phyloP scores from a whole-genome alignment of 2,888 invertebrate genomes.

The Agrotis exclamationis region DNA sequence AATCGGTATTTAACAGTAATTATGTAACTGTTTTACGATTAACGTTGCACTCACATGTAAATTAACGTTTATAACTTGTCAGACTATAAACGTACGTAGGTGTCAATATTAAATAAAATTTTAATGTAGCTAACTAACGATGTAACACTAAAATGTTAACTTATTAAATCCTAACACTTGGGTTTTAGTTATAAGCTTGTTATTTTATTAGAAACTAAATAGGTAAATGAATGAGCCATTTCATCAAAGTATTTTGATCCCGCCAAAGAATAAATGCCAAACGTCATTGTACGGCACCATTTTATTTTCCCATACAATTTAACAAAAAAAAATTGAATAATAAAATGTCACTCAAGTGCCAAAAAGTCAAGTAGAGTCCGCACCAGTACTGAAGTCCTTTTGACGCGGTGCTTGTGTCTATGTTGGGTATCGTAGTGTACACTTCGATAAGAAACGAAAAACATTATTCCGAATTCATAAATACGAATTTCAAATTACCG shows the following conservation, averaged over 20 bases:
- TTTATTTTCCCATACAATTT: too few relatives aligned
- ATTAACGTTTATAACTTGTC: slow-evolving; percentile 69
- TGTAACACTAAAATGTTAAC: slow-evolving; percentile 50
- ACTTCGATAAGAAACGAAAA: too few relatives aligned
- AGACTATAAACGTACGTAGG: slow-evolving; percentile 60
- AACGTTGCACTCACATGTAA: slow-evolving; percentile 75
- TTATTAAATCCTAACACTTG: slow-evolving; percentile 26
- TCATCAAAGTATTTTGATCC: background rate
- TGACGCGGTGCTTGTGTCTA: too few relatives aligned
- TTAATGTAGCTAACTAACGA: slow-evolving; percentile 21
- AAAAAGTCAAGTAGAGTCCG: too few relatives aligned
- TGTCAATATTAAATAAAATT: slow-evolving; percentile 56
- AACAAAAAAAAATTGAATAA: too few relatives aligned
- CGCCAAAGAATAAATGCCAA: background rate
- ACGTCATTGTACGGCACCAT: background rate
- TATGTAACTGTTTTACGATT: slow-evolving; percentile 69
- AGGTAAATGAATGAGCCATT: background rate
- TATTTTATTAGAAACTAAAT: background rate
- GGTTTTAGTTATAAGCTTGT: background rate
- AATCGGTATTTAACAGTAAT: slow-evolving; percentile 39
- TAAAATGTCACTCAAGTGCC: too few relatives aligned
- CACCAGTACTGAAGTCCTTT: too few relatives aligned
- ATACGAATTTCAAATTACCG: too few relatives aligned
- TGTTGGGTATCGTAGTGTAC: too few relatives aligned
- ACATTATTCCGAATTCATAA: too few relatives aligned